phyloP scores from a whole-genome alignment of 2,888 invertebrate genomes.

The Zaprionus lineosus region DNA sequence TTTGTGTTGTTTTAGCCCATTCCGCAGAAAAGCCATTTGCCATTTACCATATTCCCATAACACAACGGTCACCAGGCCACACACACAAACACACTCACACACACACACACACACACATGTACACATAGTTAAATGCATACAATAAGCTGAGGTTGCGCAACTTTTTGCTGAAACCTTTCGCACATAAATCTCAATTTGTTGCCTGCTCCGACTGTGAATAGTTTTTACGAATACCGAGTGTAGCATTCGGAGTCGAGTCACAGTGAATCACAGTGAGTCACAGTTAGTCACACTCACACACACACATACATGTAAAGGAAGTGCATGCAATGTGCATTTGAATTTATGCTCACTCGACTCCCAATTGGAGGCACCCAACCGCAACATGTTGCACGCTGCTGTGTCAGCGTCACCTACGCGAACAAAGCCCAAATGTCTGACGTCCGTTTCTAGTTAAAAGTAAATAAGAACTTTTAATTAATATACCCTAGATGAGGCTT shows the following conservation, averaged over 20 bases:
- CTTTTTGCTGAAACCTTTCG: constrained; percentile 63
- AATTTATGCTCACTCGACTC: constrained; percentile 74
- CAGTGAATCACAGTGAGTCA: too few relatives aligned
- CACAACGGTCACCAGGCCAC: constrained; percentile 58
- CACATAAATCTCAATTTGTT: constrained; percentile 74
- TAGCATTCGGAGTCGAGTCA: too few relatives aligned
- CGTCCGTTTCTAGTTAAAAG: constrained; percentile 24
- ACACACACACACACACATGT: constrained; percentile 21
- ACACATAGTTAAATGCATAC: constrained; percentile 21
- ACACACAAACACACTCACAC: constrained; percentile 28
- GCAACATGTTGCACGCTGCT: constrained; percentile 66
- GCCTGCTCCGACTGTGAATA: constrained; percentile 70
- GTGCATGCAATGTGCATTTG: constrained; percentile 58
- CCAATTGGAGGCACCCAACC: constrained; percentile 71
- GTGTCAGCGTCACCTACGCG: constrained; percentile 26
- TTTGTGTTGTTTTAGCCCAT: constrained; percentile 30
- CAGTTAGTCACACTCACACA: constrained; percentile 16
- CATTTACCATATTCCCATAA: constrained; percentile 63
- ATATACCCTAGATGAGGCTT: constrained; percentile 13
- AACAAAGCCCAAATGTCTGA: constrained; percentile 49
- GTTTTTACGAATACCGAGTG: constrained; percentile 54
- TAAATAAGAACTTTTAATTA: constrained; percentile 6
- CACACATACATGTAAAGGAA: too few relatives aligned
- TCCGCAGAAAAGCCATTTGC: constrained; percentile 48
- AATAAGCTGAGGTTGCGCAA: constrained; percentile 67